Base-by-base conservation (phyloP, 2,888 invertebrate species). In the Andrena minutula region DNA sequence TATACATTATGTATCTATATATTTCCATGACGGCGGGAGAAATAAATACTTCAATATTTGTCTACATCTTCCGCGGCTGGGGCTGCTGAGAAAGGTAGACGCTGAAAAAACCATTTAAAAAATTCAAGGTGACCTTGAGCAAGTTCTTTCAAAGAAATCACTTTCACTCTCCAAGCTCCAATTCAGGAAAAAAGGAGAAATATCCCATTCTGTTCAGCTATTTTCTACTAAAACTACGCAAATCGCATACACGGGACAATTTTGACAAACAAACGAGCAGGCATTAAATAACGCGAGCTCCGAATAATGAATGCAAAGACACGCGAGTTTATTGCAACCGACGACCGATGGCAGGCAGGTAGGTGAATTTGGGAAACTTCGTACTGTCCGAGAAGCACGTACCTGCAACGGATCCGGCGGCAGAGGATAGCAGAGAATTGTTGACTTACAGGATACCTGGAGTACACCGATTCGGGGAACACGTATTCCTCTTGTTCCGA, bases 391-490 rank as follows among this genome's bases (percentile, higher is more conserved):
- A 35, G 28, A 20, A 56, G 8, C 7, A 16, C 47, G 49, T 51
- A 60, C 75, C 65, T 73, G 58, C 51, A 68, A 28, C n/a, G 30
- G 8, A 5, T 2, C 16, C 47, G 16, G 2, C 20, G 7, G 32
- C 51, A 20, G 65, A 69, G 66, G 28, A 75, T 72, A 82, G 82
- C 68, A n/a, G 20, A 7, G 56, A 72, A 58, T 82, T 78, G 61
- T 41, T 66, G 64, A 53, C 32, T 60, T 65, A 10, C 47, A 41
- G 64, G 7, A 3, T 73, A 82, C 32, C 68, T 78, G 64, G 16
- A 56, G n/a, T n/a, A 16, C 28, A 16, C 2, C 47, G 6, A 32
- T 63, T 60, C 51, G 0, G n/a, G 23, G 69, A 49, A 56, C 23
- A 2, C 35, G 8, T 8, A 6, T 53, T 47, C 1, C n/a, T 30